phyloP scores from a whole-genome alignment of 2,888 invertebrate genomes.

The Netelia fuscicornis region DNA sequence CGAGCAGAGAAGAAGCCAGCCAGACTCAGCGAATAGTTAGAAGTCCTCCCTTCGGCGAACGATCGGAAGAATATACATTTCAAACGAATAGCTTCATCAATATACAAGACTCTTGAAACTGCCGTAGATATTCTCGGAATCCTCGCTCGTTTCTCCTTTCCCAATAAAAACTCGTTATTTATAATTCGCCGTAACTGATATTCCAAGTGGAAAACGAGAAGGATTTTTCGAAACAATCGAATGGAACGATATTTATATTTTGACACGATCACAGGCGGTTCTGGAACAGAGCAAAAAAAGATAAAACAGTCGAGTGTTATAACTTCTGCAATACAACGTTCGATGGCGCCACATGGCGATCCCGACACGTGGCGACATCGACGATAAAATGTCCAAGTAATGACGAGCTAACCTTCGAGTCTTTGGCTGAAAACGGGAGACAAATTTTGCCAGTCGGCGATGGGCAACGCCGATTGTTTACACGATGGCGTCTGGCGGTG shows the following conservation, averaged over 20 bases:
- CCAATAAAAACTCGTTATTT: not conserved
- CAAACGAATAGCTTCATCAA: constrained; percentile 20
- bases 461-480: constrained; percentile 76
- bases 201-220: not conserved
- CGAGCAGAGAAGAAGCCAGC: constrained; percentile 37
- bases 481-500: constrained; percentile 83
- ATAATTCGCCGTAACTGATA: not conserved
- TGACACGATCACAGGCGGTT: too few relatives aligned
- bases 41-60: constrained; percentile 16
- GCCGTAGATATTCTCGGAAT: not conserved
- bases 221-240: not conserved
- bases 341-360: constrained; percentile 1
- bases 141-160: not conserved
- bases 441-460: constrained; percentile 58
- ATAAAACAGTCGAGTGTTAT: not conserved
- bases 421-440: constrained; percentile 14
- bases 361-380: constrained; percentile 22
- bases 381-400: not conserved
- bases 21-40: constrained; percentile 9
- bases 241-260: too few relatives aligned
- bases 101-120: constrained; percentile 5
- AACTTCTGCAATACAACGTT: not conserved
- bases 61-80: constrained; percentile 29
- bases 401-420: not conserved
- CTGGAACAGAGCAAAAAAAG: too few relatives aligned